Conservation (phyloP, 1,140 invertebrate species). For the Grapholita molesta region DNA sequence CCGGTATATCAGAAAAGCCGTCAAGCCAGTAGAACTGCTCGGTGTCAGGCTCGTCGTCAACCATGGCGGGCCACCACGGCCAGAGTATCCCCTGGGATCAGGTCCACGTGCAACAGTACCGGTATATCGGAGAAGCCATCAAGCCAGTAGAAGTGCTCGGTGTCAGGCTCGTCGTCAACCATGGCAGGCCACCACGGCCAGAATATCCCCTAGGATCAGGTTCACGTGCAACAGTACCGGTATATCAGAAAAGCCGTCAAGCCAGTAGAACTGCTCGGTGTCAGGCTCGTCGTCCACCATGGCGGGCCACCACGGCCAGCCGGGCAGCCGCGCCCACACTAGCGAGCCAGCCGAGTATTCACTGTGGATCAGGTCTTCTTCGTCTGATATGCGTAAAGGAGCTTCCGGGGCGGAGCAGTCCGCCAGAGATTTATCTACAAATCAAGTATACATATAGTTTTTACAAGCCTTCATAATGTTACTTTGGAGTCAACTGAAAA, state of each 20-base stretch:
- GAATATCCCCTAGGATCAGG: no score
- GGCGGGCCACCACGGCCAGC: constrained; percentile 86
- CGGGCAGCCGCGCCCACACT: constrained; percentile 81
- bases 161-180: constrained; percentile 82
- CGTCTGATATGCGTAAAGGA: constrained; percentile 50
- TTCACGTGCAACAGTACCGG: constrained; percentile 59
- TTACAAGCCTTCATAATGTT: no score
- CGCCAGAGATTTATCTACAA: constrained; percentile 69
- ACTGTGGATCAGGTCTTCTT: constrained; percentile 79
- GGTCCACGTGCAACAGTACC: no score
- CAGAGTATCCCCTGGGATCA: neutral
- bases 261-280: constrained; percentile 79
- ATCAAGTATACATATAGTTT: neutral
- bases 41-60: neutral
- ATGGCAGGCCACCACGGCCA: constrained; percentile 88
- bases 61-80: no score
- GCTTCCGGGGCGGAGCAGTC: constrained; percentile 76
- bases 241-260: constrained; percentile 71
- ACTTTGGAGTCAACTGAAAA: neutral
- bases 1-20: neutral
- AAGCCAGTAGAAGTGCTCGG: constrained; percentile 69
- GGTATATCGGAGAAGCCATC: constrained; percentile 38
- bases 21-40: constrained; percentile 4
- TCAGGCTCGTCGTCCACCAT: constrained; percentile 86
- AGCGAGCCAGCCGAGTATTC: constrained; percentile 81